Base-by-base conservation (phyloP, 2,888 invertebrate genomes). In the Thymelicus acteon region DNA sequence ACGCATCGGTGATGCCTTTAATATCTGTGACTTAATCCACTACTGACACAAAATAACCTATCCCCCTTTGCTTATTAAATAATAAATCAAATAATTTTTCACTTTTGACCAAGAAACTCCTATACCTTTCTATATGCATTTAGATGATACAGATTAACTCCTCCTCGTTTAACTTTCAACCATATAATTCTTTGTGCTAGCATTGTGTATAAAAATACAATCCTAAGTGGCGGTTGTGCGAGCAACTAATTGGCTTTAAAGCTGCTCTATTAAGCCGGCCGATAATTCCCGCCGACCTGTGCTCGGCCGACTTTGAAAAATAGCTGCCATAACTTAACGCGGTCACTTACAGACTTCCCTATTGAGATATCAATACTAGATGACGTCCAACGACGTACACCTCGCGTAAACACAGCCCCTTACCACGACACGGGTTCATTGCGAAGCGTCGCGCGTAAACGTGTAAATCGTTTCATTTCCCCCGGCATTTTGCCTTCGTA, bases 341-440 rank as follows among this genome's bases (percentile, higher is more conserved):
- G 88, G 89, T 91, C 91, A 91, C 90, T 92, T 89, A 91, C 87
- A 90, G 82, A 90, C 91, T 91, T 92, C 91, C 90, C 90, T 91
- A 92, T 92, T 92, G 92, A 93, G 92, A 92, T 91, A 93, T 93
- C 92, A 92, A 89, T 91, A 87, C 82, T 82, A 89, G 90, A 92
- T 89, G 92, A 91, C 87, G 89, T 80, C 76, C 81, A 74, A 84
- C 82, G 86, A 84, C 88, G 86, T 84, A 82, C 83, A 79, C 80
- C 81, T 83, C 85, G 85, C 87, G 87, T 87, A 87, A 87, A 87
- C 85, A 83, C 77, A 54, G 70, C 52, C 70, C 58, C 60, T 54
- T 71, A 71, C 70, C 70, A 71, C 54, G 65, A 60, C 40, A 54
- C 44, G n/a, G 40, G n/a, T 47, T 13, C 40, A 37, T 37, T 60